Evolutionary conservation across 2,113 vertebrate genomes (phyloP).

Genomic region (Rhinogobius similis): DNA sequence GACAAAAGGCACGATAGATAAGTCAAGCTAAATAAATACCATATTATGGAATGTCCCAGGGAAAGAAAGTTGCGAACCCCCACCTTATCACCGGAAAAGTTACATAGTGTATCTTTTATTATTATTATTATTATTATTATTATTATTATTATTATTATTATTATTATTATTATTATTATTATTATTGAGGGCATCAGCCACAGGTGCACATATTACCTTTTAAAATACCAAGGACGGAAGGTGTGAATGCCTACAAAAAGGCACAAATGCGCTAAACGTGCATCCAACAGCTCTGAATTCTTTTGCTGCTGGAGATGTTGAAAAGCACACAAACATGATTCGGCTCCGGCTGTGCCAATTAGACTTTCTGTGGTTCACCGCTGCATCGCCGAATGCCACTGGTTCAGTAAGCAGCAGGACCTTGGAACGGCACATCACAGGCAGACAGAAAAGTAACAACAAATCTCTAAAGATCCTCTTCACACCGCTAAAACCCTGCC

Average conservation of each 20-base stretch:
- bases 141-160: neutral
- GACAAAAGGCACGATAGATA: too few species aligned
- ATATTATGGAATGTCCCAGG: too few species aligned
- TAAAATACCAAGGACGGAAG: neutral
- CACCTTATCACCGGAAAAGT: too few species aligned
- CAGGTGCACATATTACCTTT: neutral
- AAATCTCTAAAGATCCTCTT: conserved; percentile 41
- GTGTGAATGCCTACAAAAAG: neutral
- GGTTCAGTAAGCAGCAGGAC: conserved; percentile 46
- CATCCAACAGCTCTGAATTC: neutral
- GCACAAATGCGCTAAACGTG: neutral
- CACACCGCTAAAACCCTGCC: conserved; percentile 35
- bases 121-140: neutral
- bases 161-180: neutral
- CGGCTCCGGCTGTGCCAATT: conserved; percentile 31
- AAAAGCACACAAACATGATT: conserved; percentile 23
- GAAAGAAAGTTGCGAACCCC: neutral
- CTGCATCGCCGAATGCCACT: conserved; percentile 28
- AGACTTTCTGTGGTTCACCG: conserved; percentile 25
- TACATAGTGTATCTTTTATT: neutral
- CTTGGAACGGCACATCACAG: conserved; percentile 36
- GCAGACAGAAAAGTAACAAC: conserved; percentile 53
- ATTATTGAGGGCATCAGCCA: neutral
- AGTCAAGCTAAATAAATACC: too few species aligned
- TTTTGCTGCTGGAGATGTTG: conserved; percentile 4